These are phyloP conservation scores for Delphinapterus leucas DNA, from an alignment of 2,113 vertebrate species.

Conservation along the genomic window DNA sequence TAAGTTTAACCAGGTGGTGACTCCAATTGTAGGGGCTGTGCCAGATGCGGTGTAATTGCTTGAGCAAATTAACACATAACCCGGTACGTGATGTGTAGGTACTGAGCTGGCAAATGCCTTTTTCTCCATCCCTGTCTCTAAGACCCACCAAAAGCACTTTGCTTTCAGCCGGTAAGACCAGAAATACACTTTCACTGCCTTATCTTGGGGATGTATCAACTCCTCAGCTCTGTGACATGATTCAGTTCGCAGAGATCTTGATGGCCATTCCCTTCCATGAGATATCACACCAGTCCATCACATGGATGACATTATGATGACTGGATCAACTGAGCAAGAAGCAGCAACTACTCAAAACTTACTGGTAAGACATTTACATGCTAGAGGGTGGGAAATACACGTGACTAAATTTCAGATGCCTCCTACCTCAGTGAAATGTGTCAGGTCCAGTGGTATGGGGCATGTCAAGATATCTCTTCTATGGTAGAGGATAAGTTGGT, in stretches of 20 bases:
- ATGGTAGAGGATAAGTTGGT: not conserved
- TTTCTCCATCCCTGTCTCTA: not conserved
- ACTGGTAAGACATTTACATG: not conserved
- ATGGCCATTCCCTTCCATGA: not conserved
- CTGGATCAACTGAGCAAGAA: not conserved
- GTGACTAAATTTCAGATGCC: not conserved
- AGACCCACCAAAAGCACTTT: not conserved
- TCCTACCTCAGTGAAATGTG: too few species aligned
- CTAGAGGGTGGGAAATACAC: not conserved
- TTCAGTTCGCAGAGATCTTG: too few species aligned
- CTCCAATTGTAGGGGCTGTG: too few species aligned
- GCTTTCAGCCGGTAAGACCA: not conserved
- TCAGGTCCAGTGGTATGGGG: too few species aligned
- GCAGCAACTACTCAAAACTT: not conserved
- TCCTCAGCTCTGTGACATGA: not conserved
- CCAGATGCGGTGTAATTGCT: not conserved
- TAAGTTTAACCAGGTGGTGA: not conserved
- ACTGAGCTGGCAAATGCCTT: not conserved
- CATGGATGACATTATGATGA: accelerated
- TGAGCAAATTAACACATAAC: not conserved
- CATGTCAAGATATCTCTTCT: not conserved
- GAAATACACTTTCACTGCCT: not conserved
- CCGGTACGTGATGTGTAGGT: not conserved
- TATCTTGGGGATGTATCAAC: accelerated
- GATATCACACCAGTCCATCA: not conserved